phyloP scores from a whole-genome alignment of 2,888 invertebrate species.

The Sinelater perroti region DNA sequence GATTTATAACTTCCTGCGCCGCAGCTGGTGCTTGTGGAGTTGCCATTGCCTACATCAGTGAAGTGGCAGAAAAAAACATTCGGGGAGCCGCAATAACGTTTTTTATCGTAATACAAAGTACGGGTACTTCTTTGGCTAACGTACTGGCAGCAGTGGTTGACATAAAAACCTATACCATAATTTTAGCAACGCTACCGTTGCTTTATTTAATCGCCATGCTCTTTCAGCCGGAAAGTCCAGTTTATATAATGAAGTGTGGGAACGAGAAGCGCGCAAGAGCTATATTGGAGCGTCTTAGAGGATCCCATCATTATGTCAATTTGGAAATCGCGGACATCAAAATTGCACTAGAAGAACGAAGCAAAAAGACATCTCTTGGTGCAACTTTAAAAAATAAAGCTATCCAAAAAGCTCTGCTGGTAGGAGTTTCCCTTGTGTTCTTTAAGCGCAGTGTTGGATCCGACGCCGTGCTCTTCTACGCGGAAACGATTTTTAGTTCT shows the following conservation, averaged over 20 bases:
- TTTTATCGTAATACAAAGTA: slow-evolving; percentile 84
- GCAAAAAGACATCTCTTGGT: background rate
- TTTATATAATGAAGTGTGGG: background rate
- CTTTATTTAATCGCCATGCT: background rate
- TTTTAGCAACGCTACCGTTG: background rate
- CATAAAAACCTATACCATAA: slow-evolving; percentile 1
- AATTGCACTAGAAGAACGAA: slow-evolving; percentile 52
- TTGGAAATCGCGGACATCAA: slow-evolving; percentile 69
- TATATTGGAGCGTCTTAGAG: background rate
- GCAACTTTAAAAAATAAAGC: slow-evolving; percentile 60
- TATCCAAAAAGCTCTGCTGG: slow-evolving; percentile 70
- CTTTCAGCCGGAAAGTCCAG: background rate
- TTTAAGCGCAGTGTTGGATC: slow-evolving; percentile 89
- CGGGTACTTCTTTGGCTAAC: slow-evolving; percentile 85
- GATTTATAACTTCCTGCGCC: slow-evolving; percentile 77
- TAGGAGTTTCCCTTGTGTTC: slow-evolving; percentile 83
- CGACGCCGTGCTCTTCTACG: slow-evolving; percentile 85
- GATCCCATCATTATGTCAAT: slow-evolving; percentile 69
- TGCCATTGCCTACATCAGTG: slow-evolving; percentile 85
- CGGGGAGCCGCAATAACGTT: slow-evolving; percentile 87
- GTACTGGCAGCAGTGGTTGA: slow-evolving; percentile 62
- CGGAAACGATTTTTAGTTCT: slow-evolving; percentile 75
- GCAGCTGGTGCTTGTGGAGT: slow-evolving; percentile 85
- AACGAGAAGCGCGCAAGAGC: background rate
- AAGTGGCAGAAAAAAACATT: slow-evolving; percentile 84